Base-by-base conservation (phyloP, 2,888 invertebrate genomes). In the Tenthredo amoena region DNA sequence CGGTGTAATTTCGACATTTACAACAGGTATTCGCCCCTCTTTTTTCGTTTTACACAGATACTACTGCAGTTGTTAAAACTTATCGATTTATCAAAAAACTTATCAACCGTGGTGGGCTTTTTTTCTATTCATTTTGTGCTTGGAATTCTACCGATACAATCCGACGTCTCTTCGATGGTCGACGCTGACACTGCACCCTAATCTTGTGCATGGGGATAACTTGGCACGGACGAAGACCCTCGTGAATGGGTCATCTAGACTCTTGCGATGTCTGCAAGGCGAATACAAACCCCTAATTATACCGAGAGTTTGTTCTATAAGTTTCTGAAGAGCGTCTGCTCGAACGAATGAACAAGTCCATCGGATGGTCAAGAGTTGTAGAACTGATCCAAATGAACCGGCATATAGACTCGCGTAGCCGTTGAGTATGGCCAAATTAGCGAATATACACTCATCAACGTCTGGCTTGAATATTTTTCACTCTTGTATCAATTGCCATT, bases 281-380 rank as follows among this genome's bases (percentile, higher is more conserved):
- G 26, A 68, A 68, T 68, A 68, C 68, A 68, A 68, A 68, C 34
- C 21, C 10, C 68, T 34, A 68, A 68, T 68, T 68, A 68, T 34
- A 9, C 34, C 34, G 34, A 68, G 31, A 68, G 31, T 68, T 68
- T 18, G 68, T 68, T 68, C 68, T 34, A 68, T 34, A 68, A 68
- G 68, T 68, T 68, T 34, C 15, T 15, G 31, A 34, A 68, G 68
- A 68, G 68, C 18, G 34, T 68, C 34, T 68, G 34, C 68, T 18
- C 34, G 68, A 68, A 68, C 68, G 34, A 34, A 68, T 68, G 12
- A 68, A 68, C 34, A 26, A 15, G 68, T 6, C 68, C 34, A 68
- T 34, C 34, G 34, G 34, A 68, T 0, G 68, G 34, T 68, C 34
- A 68, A 68, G 68, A 18, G 68, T 31, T 34, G 68, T 68, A 68